phyloP scores from a whole-genome alignment of 2,888 invertebrate species.

The Drosophila vallismaia region DNA sequence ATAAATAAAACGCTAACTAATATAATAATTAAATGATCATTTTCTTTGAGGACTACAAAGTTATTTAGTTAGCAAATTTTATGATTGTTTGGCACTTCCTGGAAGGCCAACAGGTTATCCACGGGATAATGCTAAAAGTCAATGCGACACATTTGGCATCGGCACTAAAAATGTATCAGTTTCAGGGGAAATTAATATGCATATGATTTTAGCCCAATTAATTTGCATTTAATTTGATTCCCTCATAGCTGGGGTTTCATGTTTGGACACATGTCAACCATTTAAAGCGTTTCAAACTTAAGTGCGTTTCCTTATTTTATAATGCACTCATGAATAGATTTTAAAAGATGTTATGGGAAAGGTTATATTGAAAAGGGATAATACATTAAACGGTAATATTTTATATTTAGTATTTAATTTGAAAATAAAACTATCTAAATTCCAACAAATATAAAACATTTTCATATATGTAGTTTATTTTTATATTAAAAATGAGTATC shows the following conservation, averaged over 20 bases:
- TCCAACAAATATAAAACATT: too few relatives aligned
- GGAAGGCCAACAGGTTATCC: slow-evolving; percentile 39
- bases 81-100: slow-evolving; percentile 18
- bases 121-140: slow-evolving; percentile 34
- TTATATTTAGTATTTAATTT: not conserved
- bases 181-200: slow-evolving; percentile 32
- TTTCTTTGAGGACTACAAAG: slow-evolving; percentile 9
- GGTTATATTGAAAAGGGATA: not conserved
- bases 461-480: not conserved
- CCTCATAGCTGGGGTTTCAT: slow-evolving; percentile 9
- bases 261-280: slow-evolving; percentile 22
- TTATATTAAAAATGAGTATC: not conserved
- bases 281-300: slow-evolving; percentile 14
- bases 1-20: slow-evolving; percentile 1
- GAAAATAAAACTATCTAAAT: too few relatives aligned
- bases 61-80: slow-evolving; percentile 17
- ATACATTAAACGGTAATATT: not conserved
- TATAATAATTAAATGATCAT: slow-evolving; percentile 23
- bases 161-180: slow-evolving; percentile 28
- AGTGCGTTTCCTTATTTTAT: not conserved
- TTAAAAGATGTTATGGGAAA: not conserved
- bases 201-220: slow-evolving; percentile 25
- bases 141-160: slow-evolving; percentile 30
- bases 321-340: not conserved
- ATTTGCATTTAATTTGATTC: slow-evolving; percentile 37